A percentile compares a stretch with the other conserved stretches of the same genome.
phyloP scores from a whole-genome alignment of 2,888 invertebrate genomes.

The Vanessa cardui region DNA sequence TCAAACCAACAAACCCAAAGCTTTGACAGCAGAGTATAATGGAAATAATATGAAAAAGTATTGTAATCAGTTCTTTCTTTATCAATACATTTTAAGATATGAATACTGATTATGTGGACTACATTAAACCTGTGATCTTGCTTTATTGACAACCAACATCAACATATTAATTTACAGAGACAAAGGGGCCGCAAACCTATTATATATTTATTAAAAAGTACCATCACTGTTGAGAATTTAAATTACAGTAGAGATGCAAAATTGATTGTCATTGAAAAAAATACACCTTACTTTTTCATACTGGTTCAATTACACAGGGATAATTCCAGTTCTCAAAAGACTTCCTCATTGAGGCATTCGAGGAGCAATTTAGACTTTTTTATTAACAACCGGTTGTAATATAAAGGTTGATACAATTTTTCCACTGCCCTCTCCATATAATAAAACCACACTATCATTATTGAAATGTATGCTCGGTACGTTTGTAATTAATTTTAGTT shows the following conservation, averaged over 20 bases:
- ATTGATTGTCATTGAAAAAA: neutral
- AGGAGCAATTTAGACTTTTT: constrained; percentile 32
- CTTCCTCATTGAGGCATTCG: constrained; percentile 40
- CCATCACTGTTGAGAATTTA: neutral
- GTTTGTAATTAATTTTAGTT: no score
- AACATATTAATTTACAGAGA: neutral
- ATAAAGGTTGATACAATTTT: neutral
- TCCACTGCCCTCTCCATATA: constrained; percentile 1
- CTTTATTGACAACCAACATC: no score
- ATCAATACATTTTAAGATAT: no score
- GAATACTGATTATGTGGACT: no score
- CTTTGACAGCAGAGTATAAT: no score
- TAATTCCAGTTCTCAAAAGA: constrained; percentile 39
- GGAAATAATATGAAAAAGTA: no score
- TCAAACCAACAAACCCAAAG: no score
- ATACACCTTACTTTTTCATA: constrained; percentile 4
- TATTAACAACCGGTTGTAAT: constrained; percentile 29
- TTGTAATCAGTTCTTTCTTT: no score
- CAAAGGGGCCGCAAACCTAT: neutral
- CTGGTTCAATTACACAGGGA: constrained; percentile 26
- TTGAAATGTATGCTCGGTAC: neutral
- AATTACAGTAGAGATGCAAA: neutral
- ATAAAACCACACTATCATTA: neutral
- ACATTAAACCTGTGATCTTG: no score
- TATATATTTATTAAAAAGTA: neutral